Percentiles rank a stretch among this genome's conserved stretches.
phyloP scores from a whole-genome alignment of 2,113 vertebrate genomes.

The Apaloderma vittatum region DNA sequence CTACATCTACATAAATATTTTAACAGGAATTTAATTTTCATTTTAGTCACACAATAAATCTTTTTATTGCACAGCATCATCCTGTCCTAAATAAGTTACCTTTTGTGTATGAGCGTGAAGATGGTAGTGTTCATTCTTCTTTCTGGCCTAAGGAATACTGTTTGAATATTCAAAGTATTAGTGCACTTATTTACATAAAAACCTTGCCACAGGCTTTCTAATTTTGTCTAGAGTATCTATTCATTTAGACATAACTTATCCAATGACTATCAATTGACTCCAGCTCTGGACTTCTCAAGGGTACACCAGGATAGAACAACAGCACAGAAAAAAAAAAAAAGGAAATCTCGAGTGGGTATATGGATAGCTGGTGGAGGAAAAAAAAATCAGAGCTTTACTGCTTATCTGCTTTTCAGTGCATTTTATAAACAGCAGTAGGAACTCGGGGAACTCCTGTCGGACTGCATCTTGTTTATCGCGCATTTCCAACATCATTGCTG shows the following conservation, averaged over 20 bases:
- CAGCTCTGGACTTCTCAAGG: background rate
- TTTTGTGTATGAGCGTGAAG: background rate
- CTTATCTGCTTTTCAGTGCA: background rate
- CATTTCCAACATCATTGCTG: background rate
- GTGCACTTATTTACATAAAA: constrained; percentile 54
- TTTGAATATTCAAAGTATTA: constrained; percentile 33
- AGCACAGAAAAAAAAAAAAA: background rate
- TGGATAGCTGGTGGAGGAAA: background rate
- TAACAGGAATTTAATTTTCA: constrained; percentile 82
- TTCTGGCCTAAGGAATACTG: constrained; percentile 46
- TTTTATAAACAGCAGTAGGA: background rate
- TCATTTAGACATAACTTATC: constrained; percentile 40
- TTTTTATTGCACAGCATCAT: constrained; percentile 34
- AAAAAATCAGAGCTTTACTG: background rate
- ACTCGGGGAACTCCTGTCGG: background rate
- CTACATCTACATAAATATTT: constrained; percentile 83
- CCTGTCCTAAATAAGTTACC: constrained; percentile 67
- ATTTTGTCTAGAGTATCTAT: constrained; percentile 46
- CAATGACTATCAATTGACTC: background rate
- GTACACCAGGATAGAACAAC: background rate
- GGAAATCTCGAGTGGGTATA: background rate
- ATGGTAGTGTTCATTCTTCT: constrained; percentile 31
- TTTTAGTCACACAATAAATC: constrained; percentile 73
- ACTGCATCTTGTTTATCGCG: background rate
- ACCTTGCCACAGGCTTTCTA: constrained; percentile 29